These are phyloP conservation scores for Euborellia annulipes DNA, from an alignment of 1,140 invertebrate species.

Conservation along the genomic window DNA sequence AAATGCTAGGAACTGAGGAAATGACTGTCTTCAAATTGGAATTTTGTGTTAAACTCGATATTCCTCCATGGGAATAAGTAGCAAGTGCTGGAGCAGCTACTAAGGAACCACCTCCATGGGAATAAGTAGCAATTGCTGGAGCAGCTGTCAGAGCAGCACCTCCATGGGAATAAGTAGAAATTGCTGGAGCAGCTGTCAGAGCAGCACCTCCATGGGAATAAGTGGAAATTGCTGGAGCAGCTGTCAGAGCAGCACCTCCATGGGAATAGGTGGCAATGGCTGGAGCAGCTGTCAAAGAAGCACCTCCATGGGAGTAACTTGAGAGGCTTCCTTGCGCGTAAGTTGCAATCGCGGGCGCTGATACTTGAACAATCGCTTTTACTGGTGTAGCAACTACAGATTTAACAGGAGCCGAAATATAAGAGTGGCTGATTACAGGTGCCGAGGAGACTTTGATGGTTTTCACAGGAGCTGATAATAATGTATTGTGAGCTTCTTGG, in stretches of 20 bases:
- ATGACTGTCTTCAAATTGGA: too few relatives aligned
- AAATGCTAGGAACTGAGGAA: too few relatives aligned
- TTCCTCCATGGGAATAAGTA: neutral
- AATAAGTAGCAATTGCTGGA: too few relatives aligned
- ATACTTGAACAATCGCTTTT: neutral
- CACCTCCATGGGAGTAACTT: too few relatives aligned
- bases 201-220: too few relatives aligned
- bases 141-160: neutral
- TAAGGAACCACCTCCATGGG: too few relatives aligned
- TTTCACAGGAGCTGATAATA: neutral
- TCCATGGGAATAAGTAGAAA: conserved; percentile 4
- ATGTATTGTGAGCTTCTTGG: neutral
- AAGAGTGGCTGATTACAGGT: neutral
- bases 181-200: neutral
- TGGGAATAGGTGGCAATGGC: conserved; percentile 3
- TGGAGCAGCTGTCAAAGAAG: neutral
- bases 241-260: too few relatives aligned
- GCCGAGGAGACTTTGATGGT: neutral
- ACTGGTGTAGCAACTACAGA: neutral
- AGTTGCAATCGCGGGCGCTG: neutral
- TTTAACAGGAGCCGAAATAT: neutral
- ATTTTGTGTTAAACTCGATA: too few relatives aligned
- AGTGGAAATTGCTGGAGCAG: too few relatives aligned
- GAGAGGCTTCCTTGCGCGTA: too few relatives aligned
- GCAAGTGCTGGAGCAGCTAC: conserved; percentile 4